These are phyloP conservation scores for Mylabris phalerata DNA, from an alignment of 1,140 invertebrate species.

Conservation along the genomic window DNA sequence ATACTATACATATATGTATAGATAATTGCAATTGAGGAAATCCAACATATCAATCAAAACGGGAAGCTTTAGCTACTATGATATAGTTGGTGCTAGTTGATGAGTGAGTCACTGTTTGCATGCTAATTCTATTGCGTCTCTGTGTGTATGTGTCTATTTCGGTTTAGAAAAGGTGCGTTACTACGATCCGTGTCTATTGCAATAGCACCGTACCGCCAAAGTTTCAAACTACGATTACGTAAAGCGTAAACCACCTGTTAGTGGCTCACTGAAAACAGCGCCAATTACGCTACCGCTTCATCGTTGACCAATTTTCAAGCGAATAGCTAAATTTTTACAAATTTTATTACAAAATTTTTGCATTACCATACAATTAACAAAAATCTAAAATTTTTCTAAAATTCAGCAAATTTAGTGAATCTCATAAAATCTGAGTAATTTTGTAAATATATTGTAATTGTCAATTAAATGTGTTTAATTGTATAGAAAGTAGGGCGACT, in stretches of 20 bases:
- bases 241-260: constrained; percentile 13
- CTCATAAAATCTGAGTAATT: neutral
- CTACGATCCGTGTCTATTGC: neutral
- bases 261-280: neutral
- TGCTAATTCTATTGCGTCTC: no score
- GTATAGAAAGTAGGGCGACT: constrained; percentile 1
- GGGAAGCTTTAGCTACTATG: constrained; percentile 13
- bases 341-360: no score
- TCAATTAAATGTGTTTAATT: neutral
- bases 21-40: no score
- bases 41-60: no score
- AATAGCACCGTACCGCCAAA: constrained; percentile 9
- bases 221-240: constrained; percentile 6
- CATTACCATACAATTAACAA: no score
- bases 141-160: no score
- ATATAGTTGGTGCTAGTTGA: constrained; percentile 11
- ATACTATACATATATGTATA: no score
- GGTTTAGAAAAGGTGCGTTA: no score
- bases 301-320: no score
- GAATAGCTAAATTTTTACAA: no score
- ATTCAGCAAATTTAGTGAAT: no score
- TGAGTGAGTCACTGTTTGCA: constrained; percentile 4
- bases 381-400: no score
- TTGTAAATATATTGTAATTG: neutral
- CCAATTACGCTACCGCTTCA: neutral